Evolutionary conservation across 2,797 vertebrate genomes (phyloP).

Genomic region (Peromyscus attwateri): DNA sequence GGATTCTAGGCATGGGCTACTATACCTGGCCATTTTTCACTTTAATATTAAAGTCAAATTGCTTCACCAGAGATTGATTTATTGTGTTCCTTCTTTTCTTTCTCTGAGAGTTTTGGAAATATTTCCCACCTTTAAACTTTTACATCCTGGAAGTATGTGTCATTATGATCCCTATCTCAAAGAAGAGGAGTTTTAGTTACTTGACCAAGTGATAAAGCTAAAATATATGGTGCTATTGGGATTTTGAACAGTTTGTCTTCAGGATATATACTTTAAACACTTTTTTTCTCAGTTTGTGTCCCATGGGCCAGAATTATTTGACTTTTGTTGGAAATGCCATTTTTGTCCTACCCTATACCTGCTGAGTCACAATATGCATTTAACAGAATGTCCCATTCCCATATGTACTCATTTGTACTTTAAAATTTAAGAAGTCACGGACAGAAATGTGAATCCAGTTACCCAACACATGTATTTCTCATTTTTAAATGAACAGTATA

Average conservation of each 20-base stretch:
- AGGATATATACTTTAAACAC: not conserved
- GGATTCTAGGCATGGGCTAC: not conserved
- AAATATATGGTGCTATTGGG: not conserved
- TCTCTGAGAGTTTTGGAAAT: conserved; percentile 29
- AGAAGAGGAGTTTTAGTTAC: conserved; percentile 1
- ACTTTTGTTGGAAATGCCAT: not conserved
- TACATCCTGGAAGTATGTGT: not conserved
- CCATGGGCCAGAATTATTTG: not conserved
- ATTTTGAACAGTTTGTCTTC: not conserved
- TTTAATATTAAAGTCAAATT: conserved; percentile 15
- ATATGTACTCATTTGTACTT: not conserved
- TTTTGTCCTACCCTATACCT: not conserved
- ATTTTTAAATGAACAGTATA: not conserved
- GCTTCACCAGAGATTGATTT: not conserved
- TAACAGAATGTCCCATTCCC: not conserved
- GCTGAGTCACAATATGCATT: conserved; percentile 25
- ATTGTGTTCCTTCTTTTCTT: not conserved
- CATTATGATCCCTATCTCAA: not conserved
- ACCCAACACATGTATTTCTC: conserved; percentile 10
- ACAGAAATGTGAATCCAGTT: not conserved
- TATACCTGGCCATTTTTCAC: not conserved
- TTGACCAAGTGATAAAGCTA: conserved; percentile 6
- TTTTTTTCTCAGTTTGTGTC: not conserved
- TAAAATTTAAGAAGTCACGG: conserved; percentile 11
- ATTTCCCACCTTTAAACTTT: conserved; percentile 45